Conservation (phyloP, 2,113 vertebrate genomes). For the Ammodytes dubius region DNA sequence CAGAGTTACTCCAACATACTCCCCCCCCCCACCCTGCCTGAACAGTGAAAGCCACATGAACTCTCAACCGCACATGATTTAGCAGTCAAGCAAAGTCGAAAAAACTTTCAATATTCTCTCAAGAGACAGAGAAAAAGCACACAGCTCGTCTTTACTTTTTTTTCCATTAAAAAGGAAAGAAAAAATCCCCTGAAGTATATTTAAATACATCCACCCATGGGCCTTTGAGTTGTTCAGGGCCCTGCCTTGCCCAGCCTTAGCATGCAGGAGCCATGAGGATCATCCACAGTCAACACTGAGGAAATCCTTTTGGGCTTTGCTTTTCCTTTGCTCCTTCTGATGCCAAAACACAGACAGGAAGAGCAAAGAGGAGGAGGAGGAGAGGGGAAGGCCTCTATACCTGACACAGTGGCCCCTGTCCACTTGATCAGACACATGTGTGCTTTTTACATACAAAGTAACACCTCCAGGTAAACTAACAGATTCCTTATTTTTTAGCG, state of each 20-base stretch:
- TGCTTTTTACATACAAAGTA: slow-evolving; percentile 24
- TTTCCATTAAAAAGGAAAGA: not conserved
- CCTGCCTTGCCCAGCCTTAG: slow-evolving; percentile 71
- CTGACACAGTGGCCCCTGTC: slow-evolving; percentile 52
- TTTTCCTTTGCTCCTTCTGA: slow-evolving; percentile 74
- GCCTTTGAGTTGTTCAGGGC: slow-evolving; percentile 55
- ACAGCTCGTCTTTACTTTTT: slow-evolving; percentile 14
- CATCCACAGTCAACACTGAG: slow-evolving; percentile 77
- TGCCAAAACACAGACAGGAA: slow-evolving; percentile 80
- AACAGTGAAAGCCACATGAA: slow-evolving; percentile 62
- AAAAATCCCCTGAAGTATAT: slow-evolving; percentile 15
- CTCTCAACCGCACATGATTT: slow-evolving; percentile 50
- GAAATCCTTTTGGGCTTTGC: slow-evolving; percentile 80
- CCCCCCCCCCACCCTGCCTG: slow-evolving; percentile 39
- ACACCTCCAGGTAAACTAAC: slow-evolving; percentile 43
- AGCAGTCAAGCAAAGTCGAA: slow-evolving; percentile 48
- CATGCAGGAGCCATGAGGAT: slow-evolving; percentile 77
- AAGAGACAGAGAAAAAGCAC: slow-evolving; percentile 24
- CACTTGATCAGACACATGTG: slow-evolving; percentile 48
- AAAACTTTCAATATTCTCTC: slow-evolving; percentile 44
- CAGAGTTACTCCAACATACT: slow-evolving; percentile 40
- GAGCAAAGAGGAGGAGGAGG: slow-evolving; percentile 23
- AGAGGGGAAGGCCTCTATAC: slow-evolving; percentile 46
- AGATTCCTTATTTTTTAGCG: slow-evolving; percentile 7
- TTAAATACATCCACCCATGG: slow-evolving; percentile 56